Base-by-base conservation (phyloP, 2,113 vertebrate genomes). In the Prolemur simus region DNA sequence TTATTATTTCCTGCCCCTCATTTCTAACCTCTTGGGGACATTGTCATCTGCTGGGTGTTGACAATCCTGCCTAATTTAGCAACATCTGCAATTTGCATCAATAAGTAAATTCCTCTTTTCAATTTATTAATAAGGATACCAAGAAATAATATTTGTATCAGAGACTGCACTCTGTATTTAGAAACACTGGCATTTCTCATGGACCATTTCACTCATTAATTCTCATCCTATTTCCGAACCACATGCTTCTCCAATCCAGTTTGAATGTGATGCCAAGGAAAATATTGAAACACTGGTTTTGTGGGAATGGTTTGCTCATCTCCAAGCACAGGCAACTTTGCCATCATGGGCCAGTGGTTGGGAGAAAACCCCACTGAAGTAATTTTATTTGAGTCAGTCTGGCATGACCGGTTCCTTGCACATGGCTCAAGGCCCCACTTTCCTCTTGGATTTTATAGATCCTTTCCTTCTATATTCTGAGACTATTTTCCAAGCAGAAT, bases 81-180 rank as follows among this genome's bases (percentile, higher is more conserved):
- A 97, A 83, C 94, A 95, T 97, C 97, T 98, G 98, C 64, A 87
- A 96, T 96, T 96, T 97, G 80, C 95, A 97, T 97, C 96, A 98
- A 87, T 95, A 87, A 96, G 54, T 37, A 47, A 96, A 89, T 34
- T 69, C 29, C 3, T 96, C 58, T 92, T 87, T 96, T 77, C 81
- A 73, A 96, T 89, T 92, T 96, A 97, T 96, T 94, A 97, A 96
- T 96, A 97, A 96, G 96, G 95, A 97, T 37, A 93, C 54, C 71
- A 87, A 87, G 32, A 96, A 97, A 93, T 54, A 96, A 94, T 96
- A 96, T 87, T 95, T 96, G 64, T 96, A 63, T 96, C 74, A 81
- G 45, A 87, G 71, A 54, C 27, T 34, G 4, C 81, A 58, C 27
- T 89, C 47, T 10, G 0, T 66, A 47, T 91, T 92, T 87, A 60